These are phyloP conservation scores for Typhlichthys eigenmanni DNA, from an alignment of 2,797 vertebrate genomes.

Conservation along the genomic window DNA sequence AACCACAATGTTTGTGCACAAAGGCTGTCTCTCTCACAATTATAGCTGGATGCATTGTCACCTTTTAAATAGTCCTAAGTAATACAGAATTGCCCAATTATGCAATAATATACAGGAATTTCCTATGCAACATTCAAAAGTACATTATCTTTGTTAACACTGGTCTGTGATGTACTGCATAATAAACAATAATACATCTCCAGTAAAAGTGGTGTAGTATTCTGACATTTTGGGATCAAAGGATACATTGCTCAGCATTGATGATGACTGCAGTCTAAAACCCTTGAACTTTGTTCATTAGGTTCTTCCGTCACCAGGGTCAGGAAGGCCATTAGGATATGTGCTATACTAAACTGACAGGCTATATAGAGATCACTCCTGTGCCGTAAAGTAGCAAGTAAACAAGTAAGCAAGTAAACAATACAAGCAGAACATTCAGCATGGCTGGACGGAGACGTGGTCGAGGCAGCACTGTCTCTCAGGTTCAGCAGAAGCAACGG, in stretches of 20 bases:
- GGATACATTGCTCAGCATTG: constrained; percentile 17
- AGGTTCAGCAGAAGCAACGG: constrained; percentile 33
- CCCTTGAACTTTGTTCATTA: constrained; percentile 73
- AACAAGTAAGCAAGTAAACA: background rate
- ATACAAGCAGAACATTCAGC: constrained; percentile 20
- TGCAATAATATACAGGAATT: too few species aligned
- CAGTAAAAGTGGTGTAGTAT: background rate
- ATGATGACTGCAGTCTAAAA: constrained; percentile 18
- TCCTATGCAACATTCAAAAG: too few species aligned
- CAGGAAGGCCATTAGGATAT: constrained; percentile 31
- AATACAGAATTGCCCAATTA: too few species aligned
- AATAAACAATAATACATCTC: too few species aligned
- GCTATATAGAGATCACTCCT: constrained; percentile 1
- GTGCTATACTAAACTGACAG: constrained; percentile 23
- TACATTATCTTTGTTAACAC: too few species aligned
- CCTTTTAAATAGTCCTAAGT: background rate
- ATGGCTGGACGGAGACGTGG: constrained; percentile 77
- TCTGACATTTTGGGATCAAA: background rate
- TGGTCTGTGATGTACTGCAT: too few species aligned
- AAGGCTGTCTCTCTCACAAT: constrained; percentile 38
- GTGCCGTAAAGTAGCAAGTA: constrained; percentile 9
- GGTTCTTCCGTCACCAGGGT: constrained; percentile 65
- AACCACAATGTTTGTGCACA: constrained; percentile 46
- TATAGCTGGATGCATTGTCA: background rate
- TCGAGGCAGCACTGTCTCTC: constrained; percentile 49